Conservation (phyloP, 2,888 invertebrate genomes). For the Pemphredon lugubris region DNA sequence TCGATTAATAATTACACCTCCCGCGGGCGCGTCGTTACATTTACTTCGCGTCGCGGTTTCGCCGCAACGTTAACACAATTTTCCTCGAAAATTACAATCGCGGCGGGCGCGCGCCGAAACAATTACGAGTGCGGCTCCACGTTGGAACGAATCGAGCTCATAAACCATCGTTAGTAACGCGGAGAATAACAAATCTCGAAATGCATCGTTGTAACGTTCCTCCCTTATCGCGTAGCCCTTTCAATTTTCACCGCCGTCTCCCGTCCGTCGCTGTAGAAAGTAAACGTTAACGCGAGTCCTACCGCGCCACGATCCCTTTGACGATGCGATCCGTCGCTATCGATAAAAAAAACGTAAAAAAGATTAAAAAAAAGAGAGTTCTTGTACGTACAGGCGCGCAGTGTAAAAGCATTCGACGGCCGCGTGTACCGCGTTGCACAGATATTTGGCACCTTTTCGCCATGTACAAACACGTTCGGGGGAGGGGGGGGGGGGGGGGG, state of each 20-base stretch:
- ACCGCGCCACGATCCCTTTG: too few relatives aligned
- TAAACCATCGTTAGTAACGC: conserved; percentile 35
- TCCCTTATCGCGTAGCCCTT: not conserved
- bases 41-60: conserved; percentile 61
- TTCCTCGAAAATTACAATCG: conserved; percentile 64
- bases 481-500: too few relatives aligned
- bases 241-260: not conserved
- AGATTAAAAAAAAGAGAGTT: too few relatives aligned
- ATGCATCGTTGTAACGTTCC: conserved; percentile 10
- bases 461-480: conserved; percentile 33
- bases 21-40: conserved; percentile 55
- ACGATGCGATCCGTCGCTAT: too few relatives aligned
- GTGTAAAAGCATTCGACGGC: too few relatives aligned
- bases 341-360: too few relatives aligned
- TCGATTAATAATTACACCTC: conserved; percentile 60
- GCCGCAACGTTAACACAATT: conserved; percentile 64
- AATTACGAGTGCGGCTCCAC: conserved; percentile 39
- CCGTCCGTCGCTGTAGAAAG: too few relatives aligned
- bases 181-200: conserved; percentile 5
- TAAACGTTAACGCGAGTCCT: too few relatives aligned
- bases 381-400: too few relatives aligned
- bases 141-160: conserved; percentile 44
- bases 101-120: conserved; percentile 55
- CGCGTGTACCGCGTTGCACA: not conserved
- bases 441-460: conserved; percentile 45